phyloP scores from a whole-genome alignment of 2,888 invertebrate genomes.

The Cantharis rustica region DNA sequence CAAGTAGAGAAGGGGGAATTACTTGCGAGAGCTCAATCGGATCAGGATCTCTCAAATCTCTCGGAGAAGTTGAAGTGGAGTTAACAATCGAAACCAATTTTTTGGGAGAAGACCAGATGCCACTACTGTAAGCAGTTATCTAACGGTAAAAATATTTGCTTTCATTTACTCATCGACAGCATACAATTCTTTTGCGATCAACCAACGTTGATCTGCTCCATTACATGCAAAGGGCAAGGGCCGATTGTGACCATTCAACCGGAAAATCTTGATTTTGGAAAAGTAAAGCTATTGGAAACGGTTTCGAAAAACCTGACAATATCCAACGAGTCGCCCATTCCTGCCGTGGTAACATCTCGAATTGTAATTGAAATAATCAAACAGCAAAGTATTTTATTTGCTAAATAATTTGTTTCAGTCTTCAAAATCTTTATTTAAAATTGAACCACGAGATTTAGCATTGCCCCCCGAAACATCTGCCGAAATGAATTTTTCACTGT shows the following conservation, averaged over 20 bases:
- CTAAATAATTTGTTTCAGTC: constrained; percentile 47
- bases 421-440: constrained; percentile 55
- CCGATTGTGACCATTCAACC: constrained; percentile 69
- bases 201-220: constrained; percentile 49
- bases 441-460: constrained; percentile 41
- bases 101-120: constrained; percentile 54
- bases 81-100: constrained; percentile 56
- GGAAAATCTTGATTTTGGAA: constrained; percentile 66
- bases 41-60: constrained; percentile 58
- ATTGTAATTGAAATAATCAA: constrained; percentile 9
- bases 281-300: constrained; percentile 62
- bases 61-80: constrained; percentile 55
- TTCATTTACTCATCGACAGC: constrained; percentile 34
- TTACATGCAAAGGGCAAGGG: constrained; percentile 65
- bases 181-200: constrained; percentile 31
- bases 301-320: constrained; percentile 60
- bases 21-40: constrained; percentile 24
- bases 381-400: background rate
- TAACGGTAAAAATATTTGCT: background rate
- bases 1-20: constrained; percentile 27
- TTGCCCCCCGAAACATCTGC: constrained; percentile 46
- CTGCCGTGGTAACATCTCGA: constrained; percentile 51
- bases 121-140: constrained; percentile 10
- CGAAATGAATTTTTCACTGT: constrained; percentile 46
- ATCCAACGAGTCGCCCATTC: constrained; percentile 73